These are phyloP conservation scores for Fulmarus glacialis DNA, from an alignment of 2,113 vertebrate genomes.

Conservation along the genomic window DNA sequence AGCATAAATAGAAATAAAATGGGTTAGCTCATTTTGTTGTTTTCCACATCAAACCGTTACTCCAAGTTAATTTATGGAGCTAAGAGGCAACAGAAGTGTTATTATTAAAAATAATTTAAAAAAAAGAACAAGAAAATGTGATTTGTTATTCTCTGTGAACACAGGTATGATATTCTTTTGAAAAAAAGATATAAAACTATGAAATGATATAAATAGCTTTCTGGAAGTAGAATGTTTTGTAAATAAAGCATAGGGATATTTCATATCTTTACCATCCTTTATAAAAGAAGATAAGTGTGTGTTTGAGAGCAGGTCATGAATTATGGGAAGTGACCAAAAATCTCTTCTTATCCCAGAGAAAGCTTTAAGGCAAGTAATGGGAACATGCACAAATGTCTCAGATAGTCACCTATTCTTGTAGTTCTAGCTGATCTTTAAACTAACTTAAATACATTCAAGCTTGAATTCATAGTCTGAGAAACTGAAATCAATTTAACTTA, in stretches of 20 bases:
- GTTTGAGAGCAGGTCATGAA: constrained; percentile 15
- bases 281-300: not conserved
- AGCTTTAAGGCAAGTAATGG: not conserved
- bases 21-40: not conserved
- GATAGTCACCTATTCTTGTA: not conserved
- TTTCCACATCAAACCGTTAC: not conserved
- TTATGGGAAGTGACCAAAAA: constrained; percentile 2
- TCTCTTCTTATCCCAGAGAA: not conserved
- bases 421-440: not conserved
- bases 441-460: not conserved
- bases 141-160: constrained; percentile 24
- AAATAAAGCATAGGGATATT: constrained; percentile 22
- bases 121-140: not conserved
- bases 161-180: constrained; percentile 18
- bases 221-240: constrained; percentile 24
- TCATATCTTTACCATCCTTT: not conserved
- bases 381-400: not conserved
- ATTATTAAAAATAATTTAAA: not conserved
- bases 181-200: not conserved
- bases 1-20: constrained; percentile 34
- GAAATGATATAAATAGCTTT: constrained; percentile 12
- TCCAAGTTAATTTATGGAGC: constrained; percentile 39
- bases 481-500: not conserved
- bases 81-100: not conserved
- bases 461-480: not conserved